These are phyloP conservation scores for Rugalucina vietnamica DNA, from an alignment of 2,888 invertebrate genomes.

Conservation along the genomic window DNA sequence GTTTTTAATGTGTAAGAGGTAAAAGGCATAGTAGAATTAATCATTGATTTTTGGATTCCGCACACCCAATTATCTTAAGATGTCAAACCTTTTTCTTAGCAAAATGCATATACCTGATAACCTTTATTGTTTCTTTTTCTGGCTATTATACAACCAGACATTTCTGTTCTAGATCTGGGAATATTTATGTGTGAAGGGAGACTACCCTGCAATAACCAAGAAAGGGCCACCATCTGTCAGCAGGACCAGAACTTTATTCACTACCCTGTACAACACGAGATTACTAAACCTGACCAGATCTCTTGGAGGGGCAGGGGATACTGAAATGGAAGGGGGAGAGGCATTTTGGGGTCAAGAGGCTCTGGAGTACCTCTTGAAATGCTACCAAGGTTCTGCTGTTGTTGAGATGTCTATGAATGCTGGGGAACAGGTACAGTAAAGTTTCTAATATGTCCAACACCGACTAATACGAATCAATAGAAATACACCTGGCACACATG, in stretches of 20 bases:
- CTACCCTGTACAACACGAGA: conserved; percentile 57
- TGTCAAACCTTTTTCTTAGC: no score
- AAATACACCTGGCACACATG: no score
- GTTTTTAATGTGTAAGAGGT: no score
- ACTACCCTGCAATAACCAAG: conserved; percentile 45
- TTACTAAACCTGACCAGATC: conserved; percentile 32
- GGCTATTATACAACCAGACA: no score
- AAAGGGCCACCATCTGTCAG: conserved; percentile 2
- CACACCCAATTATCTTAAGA: no score
- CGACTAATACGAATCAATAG: no score
- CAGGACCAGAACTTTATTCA: conserved; percentile 46
- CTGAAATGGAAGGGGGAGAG: not conserved
- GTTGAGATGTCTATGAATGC: conserved; percentile 4
- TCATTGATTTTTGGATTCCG: no score
- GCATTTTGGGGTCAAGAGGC: not conserved
- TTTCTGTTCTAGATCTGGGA: conserved; percentile 49
- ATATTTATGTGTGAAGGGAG: conserved; percentile 60
- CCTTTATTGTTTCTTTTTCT: no score
- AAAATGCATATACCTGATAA: no score
- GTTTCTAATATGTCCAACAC: no score
- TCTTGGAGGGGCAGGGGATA: not conserved
- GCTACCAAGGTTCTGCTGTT: conserved; percentile 11
- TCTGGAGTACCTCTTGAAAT: not conserved
- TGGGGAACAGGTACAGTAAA: conserved; percentile 3
- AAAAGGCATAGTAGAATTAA: no score